Conservation (phyloP, 2,797 vertebrate species). For the Triplophysa yarkandensis region DNA sequence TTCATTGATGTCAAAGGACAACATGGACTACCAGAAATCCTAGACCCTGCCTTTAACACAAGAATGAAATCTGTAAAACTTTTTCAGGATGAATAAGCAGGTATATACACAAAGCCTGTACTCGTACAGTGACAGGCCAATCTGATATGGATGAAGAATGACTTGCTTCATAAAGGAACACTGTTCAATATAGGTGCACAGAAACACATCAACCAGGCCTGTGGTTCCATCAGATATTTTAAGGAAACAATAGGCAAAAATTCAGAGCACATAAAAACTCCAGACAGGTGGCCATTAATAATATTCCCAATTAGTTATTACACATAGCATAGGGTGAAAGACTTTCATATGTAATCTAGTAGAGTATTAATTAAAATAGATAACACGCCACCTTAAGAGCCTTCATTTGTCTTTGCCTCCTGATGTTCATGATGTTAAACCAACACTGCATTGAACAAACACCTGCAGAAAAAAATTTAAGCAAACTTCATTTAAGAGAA, state of each 20-base stretch:
- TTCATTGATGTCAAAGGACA: no score
- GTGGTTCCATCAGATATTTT: constrained; percentile 36
- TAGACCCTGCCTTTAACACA: no score
- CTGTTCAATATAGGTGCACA: neutral
- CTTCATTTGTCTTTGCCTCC: constrained; percentile 31
- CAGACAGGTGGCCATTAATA: constrained; percentile 43
- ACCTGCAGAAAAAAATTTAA: constrained; percentile 3
- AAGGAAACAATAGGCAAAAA: constrained; percentile 32
- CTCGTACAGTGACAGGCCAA: neutral
- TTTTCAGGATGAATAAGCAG: neutral
- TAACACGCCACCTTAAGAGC: constrained; percentile 22
- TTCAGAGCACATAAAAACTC: constrained; percentile 22
- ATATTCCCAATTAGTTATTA: constrained; percentile 42
- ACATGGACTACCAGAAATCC: no score
- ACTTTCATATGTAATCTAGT: constrained; percentile 39
- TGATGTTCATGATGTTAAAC: constrained; percentile 13
- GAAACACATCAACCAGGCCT: constrained; percentile 1
- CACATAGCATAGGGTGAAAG: constrained; percentile 14
- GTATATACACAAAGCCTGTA: neutral
- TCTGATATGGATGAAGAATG: constrained; percentile 12
- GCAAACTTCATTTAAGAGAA: no score
- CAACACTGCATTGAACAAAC: constrained; percentile 13
- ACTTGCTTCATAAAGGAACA: neutral
- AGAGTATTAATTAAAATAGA: constrained; percentile 36
- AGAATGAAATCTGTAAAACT: no score